phyloP scores from a whole-genome alignment of 2,113 vertebrate species.

The Cephalopholis sonnerati region DNA sequence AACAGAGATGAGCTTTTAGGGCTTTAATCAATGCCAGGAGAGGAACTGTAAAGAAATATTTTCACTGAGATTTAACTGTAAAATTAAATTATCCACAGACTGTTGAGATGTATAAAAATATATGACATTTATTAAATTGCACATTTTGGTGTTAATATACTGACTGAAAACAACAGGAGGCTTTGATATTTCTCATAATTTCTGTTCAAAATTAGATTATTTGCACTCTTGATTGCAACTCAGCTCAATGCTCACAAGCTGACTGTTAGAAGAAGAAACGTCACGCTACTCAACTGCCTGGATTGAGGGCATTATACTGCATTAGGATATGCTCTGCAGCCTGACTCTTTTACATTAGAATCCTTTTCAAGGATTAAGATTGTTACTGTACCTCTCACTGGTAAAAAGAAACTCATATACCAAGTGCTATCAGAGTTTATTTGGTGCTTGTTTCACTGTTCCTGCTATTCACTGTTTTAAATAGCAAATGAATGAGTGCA shows the following conservation, averaged over 20 bases:
- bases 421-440: constrained; percentile 2
- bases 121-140: constrained; percentile 27
- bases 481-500: constrained; percentile 47
- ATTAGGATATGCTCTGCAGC: constrained; percentile 1
- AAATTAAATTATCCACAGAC: constrained; percentile 19
- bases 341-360: background rate
- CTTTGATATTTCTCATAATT: constrained; percentile 8
- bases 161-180: constrained; percentile 13
- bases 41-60: background rate
- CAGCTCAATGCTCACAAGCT: background rate
- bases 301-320: background rate
- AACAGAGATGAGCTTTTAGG: no score
- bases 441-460: background rate
- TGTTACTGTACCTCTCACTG: background rate
- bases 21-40: no score
- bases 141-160: constrained; percentile 16
- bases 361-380: constrained; percentile 26
- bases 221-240: constrained; percentile 8
- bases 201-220: constrained; percentile 20
- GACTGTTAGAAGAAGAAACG: background rate
- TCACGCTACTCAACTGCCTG: background rate
- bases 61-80: constrained; percentile 8
- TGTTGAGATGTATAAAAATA: constrained; percentile 1
- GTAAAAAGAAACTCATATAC: background rate
- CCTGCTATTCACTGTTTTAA: constrained; percentile 42